A percentile compares a stretch with the other conserved stretches of the same genome.
phyloP scores from a whole-genome alignment of 1,140 invertebrate genomes.

The Macrosteles quadrilineatus region DNA sequence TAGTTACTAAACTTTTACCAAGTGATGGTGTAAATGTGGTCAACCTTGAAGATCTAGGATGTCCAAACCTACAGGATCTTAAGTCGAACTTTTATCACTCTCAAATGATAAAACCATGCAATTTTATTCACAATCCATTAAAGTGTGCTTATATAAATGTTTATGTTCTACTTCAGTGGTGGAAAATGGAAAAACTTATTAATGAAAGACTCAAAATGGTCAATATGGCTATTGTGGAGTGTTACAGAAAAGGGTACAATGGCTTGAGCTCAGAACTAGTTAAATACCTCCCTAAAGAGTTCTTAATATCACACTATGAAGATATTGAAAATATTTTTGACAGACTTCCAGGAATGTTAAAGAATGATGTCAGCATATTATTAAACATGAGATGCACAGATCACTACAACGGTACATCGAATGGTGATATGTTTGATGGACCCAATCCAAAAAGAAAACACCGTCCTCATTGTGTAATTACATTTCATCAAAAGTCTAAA shows the following conservation, averaged over 20 bases:
- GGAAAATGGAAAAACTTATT: not conserved
- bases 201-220: not conserved
- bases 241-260: not conserved
- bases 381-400: not conserved
- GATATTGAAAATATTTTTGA: not conserved
- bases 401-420: not conserved
- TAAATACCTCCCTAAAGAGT: not conserved
- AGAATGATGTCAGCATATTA: not conserved
- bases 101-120: not conserved
- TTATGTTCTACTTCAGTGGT: conserved; percentile 5
- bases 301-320: not conserved
- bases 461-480: not conserved
- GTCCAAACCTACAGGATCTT: not conserved
- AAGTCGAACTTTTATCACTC: not conserved
- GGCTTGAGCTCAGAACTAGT: not conserved
- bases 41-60: conserved; percentile 1
- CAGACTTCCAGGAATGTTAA: not conserved
- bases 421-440: not conserved
- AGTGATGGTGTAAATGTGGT: not conserved
- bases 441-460: not conserved
- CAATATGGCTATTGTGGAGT: not conserved
- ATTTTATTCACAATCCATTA: not conserved
- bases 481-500: not conserved
- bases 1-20: not conserved
- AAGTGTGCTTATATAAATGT: conserved; percentile 14